phyloP scores from a whole-genome alignment of 2,888 invertebrate species.

The Cryptophagus acutangulus region DNA sequence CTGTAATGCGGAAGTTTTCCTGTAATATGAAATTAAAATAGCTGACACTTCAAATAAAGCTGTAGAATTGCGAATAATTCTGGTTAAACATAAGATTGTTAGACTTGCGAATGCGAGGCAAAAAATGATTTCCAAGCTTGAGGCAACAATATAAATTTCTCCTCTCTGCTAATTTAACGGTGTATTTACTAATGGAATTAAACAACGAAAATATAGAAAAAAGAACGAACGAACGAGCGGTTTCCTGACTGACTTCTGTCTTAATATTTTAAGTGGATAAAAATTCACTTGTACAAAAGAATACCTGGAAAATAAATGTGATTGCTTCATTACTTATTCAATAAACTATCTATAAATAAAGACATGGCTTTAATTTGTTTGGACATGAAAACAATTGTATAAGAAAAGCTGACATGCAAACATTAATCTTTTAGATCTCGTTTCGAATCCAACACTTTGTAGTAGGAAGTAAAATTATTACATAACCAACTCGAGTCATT shows the following conservation, averaged over 20 bases:
- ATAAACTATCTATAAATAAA: conserved; percentile 20
- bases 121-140: conserved; percentile 5
- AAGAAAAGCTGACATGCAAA: conserved; percentile 21
- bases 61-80: conserved; percentile 27
- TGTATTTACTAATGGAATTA: conserved; percentile 8
- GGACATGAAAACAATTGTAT: conserved; percentile 21
- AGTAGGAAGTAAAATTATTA: too few species aligned
- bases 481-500: too few species aligned
- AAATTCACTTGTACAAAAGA: conserved; percentile 8
- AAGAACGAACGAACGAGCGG: conserved; percentile 2
- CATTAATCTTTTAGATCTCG: conserved; percentile 12
- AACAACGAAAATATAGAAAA: conserved; percentile 2
- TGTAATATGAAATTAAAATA: too few species aligned
- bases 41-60: conserved; percentile 24
- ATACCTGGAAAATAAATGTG: conserved; percentile 14
- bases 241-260: too few species aligned
- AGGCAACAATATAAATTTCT: too few species aligned
- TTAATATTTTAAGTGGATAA: conserved; percentile 9
- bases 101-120: neutral
- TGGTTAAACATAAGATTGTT: conserved; percentile 29
- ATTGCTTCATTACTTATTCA: conserved; percentile 23
- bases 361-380: conserved; percentile 21
- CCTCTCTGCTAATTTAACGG: conserved; percentile 4
- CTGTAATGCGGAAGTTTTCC: too few species aligned
- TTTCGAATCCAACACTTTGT: too few species aligned